These are phyloP conservation scores for Phallusia fumigata DNA, from an alignment of 23 tunicate species.

Conservation along the genomic window DNA sequence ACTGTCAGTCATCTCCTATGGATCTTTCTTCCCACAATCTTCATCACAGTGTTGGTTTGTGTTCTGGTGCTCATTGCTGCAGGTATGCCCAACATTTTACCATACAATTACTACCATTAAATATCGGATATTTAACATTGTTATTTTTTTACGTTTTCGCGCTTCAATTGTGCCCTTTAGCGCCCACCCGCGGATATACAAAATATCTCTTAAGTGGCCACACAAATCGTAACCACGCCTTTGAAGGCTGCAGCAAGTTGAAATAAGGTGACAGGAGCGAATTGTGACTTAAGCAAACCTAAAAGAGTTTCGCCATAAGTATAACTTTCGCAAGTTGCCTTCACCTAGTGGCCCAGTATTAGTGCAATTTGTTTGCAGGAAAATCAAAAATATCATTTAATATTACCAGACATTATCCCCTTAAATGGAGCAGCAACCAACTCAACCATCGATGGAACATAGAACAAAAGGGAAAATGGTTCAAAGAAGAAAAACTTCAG, in stretches of 20 bases:
- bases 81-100: background rate
- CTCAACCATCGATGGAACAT: too few relatives aligned
- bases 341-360: too few relatives aligned
- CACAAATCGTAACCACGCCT: too few relatives aligned
- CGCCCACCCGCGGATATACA: background rate
- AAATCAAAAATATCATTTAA: background rate
- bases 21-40: slow-evolving; percentile 30
- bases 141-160: background rate
- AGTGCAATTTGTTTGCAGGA: too few relatives aligned
- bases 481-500: too few relatives aligned
- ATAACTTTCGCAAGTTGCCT: too few relatives aligned
- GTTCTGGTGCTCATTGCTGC: background rate
- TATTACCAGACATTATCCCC: background rate
- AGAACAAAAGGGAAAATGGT: too few relatives aligned
- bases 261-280: too few relatives aligned
- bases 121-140: background rate
- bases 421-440: background rate
- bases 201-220: too few relatives aligned
- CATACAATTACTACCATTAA: background rate
- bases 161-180: background rate
- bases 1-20: slow-evolving; percentile 35
- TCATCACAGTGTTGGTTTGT: slow-evolving; percentile 11
- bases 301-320: too few relatives aligned
- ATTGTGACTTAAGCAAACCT: too few relatives aligned
- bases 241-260: too few relatives aligned